These are phyloP conservation scores for Mus musculus DNA, from an alignment of 2,113 vertebrate genomes.

Conservation along the genomic window DNA sequence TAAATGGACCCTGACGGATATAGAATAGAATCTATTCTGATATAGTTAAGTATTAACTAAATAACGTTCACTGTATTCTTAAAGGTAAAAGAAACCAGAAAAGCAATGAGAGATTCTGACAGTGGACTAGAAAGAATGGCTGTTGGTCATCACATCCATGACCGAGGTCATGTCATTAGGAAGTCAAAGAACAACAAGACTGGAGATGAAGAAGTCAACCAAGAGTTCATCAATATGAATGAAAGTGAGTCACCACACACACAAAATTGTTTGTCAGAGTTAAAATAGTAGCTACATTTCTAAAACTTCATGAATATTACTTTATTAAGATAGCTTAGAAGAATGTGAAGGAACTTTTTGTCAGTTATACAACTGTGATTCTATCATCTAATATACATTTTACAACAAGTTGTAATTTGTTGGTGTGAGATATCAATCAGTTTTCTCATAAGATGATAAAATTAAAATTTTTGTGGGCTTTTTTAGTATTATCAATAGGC, in stretches of 20 bases:
- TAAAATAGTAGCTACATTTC: neutral
- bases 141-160: constrained; percentile 95
- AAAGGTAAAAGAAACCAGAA: constrained; percentile 94
- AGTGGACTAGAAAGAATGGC: constrained; percentile 94
- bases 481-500: constrained; percentile 9
- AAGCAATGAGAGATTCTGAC: constrained; percentile 93
- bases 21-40: neutral
- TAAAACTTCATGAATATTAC: neutral
- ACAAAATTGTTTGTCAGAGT: neutral
- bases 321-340: neutral
- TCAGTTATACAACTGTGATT: neutral
- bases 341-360: neutral
- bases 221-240: constrained; percentile 96
- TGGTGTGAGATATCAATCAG: neutral
- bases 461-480: constrained; percentile 18
- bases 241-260: constrained; percentile 89
- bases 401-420: neutral
- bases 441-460: constrained; percentile 52
- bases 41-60: neutral
- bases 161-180: constrained; percentile 93
- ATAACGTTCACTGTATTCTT: constrained; percentile 4
- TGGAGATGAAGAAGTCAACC: constrained; percentile 94
- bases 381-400: constrained; percentile 13
- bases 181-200: constrained; percentile 93
- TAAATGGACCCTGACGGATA: neutral